A percentile compares a stretch with the other conserved stretches of the same genome.
phyloP scores from a whole-genome alignment of 2,797 vertebrate species.

The Podargus strigoides region DNA sequence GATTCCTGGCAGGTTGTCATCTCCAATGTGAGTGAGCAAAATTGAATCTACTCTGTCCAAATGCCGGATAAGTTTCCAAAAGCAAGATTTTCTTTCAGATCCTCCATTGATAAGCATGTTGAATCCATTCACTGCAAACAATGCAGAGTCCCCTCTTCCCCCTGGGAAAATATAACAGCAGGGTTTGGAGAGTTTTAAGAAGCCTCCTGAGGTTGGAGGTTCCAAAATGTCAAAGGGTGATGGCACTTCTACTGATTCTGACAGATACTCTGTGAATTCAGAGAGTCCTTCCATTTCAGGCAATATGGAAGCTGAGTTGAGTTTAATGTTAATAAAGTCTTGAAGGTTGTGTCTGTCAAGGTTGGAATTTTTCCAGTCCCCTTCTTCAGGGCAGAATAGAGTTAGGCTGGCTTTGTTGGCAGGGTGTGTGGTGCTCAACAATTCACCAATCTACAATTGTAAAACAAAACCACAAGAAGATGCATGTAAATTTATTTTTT shows the following conservation, averaged over 20 bases:
- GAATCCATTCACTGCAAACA: conserved; percentile 97
- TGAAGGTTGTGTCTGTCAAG: conserved; percentile 97
- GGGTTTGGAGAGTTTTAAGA: conserved; percentile 95
- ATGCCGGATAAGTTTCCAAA: conserved; percentile 97
- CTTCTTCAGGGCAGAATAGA: conserved; percentile 92
- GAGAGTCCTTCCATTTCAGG: conserved; percentile 98
- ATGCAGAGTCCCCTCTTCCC: conserved; percentile 90
- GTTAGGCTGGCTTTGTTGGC: conserved; percentile 96
- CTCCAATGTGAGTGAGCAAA: conserved; percentile 92
- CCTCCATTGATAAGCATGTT: conserved; percentile 98
- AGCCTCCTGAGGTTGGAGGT: conserved; percentile 93
- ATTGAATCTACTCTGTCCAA: conserved; percentile 95
- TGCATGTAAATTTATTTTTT: not conserved
- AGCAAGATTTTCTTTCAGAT: conserved; percentile 93
- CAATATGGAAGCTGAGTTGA: conserved; percentile 89
- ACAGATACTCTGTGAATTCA: conserved; percentile 96
- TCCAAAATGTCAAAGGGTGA: conserved; percentile 95
- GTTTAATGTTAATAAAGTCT: conserved; percentile 96
- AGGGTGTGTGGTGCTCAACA: conserved; percentile 93
- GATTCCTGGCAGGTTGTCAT: conserved; percentile 94
- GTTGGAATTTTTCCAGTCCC: conserved; percentile 97
- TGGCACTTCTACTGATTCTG: conserved; percentile 94
- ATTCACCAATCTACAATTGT: conserved; percentile 87
- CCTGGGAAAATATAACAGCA: conserved; percentile 98
- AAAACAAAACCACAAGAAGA: conserved; percentile 17